Evolutionary conservation across 2,888 invertebrate genomes (phyloP).

Genomic region (Drosophila anomelani): DNA sequence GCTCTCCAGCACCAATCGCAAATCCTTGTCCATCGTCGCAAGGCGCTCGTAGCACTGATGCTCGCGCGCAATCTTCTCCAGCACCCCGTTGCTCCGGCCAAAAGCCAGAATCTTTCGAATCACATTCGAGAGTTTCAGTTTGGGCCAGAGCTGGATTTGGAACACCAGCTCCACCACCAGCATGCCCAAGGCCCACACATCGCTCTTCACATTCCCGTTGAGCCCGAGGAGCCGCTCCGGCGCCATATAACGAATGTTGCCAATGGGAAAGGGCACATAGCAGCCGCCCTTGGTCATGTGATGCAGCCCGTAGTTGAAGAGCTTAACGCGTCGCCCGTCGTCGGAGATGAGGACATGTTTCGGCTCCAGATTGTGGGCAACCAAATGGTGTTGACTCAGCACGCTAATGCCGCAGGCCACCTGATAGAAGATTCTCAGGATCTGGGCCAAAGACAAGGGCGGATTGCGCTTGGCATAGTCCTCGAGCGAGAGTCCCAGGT

Average conservation of each 20-base stretch:
- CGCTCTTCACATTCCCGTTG: slow-evolving; percentile 91
- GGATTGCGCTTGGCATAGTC: slow-evolving; percentile 85
- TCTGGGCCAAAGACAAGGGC: slow-evolving; percentile 83
- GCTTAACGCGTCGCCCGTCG: slow-evolving; percentile 89
- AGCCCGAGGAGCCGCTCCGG: slow-evolving; percentile 91
- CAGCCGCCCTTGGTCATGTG: slow-evolving; percentile 95
- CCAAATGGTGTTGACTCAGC: slow-evolving; percentile 90
- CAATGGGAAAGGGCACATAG: slow-evolving; percentile 95
- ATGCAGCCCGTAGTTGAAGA: slow-evolving; percentile 97
- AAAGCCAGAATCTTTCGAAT: slow-evolving; percentile 90
- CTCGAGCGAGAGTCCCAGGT: slow-evolving; percentile 88
- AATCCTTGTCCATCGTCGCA: slow-evolving; percentile 62
- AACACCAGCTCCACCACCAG: slow-evolving; percentile 92
- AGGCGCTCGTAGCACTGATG: slow-evolving; percentile 87
- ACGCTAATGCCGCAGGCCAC: slow-evolving; percentile 89
- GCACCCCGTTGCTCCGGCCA: slow-evolving; percentile 83
- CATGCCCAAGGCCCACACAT: slow-evolving; percentile 98
- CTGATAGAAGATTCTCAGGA: slow-evolving; percentile 89
- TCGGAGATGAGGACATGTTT: slow-evolving; percentile 92
- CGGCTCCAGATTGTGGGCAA: slow-evolving; percentile 92
- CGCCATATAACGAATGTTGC: slow-evolving; percentile 91
- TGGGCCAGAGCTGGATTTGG: slow-evolving; percentile 89
- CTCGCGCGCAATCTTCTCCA: slow-evolving; percentile 91
- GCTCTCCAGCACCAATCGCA: slow-evolving; percentile 87
- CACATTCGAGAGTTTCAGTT: slow-evolving; percentile 89